phyloP scores from a whole-genome alignment of 2,113 vertebrate genomes.

The Egretta garzetta region DNA sequence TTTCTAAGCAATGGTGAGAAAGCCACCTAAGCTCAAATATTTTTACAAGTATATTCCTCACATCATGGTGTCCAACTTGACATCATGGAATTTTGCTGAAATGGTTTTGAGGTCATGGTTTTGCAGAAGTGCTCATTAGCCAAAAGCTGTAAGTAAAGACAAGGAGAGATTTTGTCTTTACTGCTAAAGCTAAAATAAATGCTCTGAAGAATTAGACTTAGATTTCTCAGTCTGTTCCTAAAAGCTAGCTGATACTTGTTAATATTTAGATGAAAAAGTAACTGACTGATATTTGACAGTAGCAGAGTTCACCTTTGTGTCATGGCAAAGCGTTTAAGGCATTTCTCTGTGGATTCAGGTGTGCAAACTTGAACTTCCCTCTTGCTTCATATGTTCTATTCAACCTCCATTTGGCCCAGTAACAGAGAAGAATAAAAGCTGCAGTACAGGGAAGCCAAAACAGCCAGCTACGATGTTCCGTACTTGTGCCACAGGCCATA shows the following conservation, averaged over 20 bases:
- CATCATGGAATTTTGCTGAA: not conserved
- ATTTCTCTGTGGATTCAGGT: not conserved
- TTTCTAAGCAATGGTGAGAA: not conserved
- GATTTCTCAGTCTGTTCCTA: not conserved
- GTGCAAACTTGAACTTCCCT: not conserved
- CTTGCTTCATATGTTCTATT: not conserved
- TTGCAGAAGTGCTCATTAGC: not conserved
- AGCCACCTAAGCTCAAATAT: not conserved
- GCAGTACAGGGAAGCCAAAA: not conserved
- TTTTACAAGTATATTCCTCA: not conserved
- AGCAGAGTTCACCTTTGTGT: not conserved
- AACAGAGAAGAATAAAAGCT: not conserved
- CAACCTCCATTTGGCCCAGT: not conserved
- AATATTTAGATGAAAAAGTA: not conserved
- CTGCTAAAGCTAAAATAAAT: not conserved
- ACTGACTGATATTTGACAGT: not conserved
- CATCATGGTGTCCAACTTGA: not conserved
- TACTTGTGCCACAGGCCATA: not conserved
- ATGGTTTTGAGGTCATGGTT: not conserved
- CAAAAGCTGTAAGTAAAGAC: not conserved
- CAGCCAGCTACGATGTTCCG: not conserved
- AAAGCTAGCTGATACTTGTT: not conserved
- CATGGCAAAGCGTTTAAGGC: not conserved
- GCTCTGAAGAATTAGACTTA: not conserved
- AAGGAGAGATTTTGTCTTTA: not conserved